Evolutionary conservation across 2,888 invertebrate genomes (phyloP), one percentile per base, ranked within the genome.

Genomic region (Ischnura elegans): DNA sequence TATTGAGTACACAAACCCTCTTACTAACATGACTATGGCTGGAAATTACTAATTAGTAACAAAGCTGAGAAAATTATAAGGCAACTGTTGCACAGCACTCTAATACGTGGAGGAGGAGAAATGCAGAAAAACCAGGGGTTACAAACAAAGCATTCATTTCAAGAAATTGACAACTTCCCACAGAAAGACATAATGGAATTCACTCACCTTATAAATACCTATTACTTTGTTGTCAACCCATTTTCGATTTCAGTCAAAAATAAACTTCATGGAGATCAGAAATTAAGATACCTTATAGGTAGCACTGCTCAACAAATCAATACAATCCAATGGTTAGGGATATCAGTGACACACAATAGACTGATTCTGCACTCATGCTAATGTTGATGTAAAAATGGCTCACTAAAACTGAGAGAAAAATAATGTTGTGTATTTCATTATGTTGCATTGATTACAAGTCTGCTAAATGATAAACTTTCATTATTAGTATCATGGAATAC

Each of bases 321-420:
- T 36, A 86, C 8, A 2, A 25, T 46, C 25, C 46, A 42, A 86
- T 19, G n/a, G 13, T n/a, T n/a, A 46, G 25, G 6, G n/a, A 45
- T 45, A 43, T 16, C 86, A 86, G 46, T 43, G 13, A 42, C 42
- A 43, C 43, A 86, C 43, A 45, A 45, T 19, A 13, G 46, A 86
- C 45, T 86, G 36, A 86, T 43, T n/a, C 76, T 76, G 61, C 61
- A 61, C 61, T 61, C n/a, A 61, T 61, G 76, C 76, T 76, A 13
- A 13, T 13, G 2, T 29, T 76, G 76, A 76, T 76, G 36, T 76
- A 13, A 76, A 36, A 76, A 76, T 36, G 36, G 8, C 66, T 3
- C 61, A 61, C 90, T 90, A 90, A 61, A 61, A 90, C 61, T 51
- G 90, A 55, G 42, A 90, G 43, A 55, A 90, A 90, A 90, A 90